phyloP scores from a whole-genome alignment of 2,113 vertebrate species.

The Eulemur rufifrons region DNA sequence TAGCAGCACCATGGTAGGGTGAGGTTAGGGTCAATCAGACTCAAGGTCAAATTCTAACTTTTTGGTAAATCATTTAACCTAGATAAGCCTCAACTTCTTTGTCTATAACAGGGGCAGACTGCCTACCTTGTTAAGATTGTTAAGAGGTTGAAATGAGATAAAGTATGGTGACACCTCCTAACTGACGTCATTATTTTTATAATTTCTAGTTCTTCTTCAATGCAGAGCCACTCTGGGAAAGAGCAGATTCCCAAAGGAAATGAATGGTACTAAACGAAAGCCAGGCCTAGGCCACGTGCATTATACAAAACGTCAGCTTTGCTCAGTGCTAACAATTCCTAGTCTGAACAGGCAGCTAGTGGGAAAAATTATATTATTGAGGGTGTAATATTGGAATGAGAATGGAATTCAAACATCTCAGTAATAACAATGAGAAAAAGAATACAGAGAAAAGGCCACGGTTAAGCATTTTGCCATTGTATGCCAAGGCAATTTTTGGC shows the following conservation, averaged over 20 bases:
- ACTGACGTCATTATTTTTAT: not conserved
- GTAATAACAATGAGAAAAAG: not conserved
- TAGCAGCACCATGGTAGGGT: not conserved
- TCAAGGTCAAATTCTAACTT: not conserved
- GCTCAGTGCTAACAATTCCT: not conserved
- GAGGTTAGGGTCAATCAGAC: not conserved
- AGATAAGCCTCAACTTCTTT: not conserved
- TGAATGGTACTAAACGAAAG: not conserved
- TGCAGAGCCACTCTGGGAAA: not conserved
- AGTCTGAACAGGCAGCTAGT: not conserved
- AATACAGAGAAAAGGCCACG: not conserved
- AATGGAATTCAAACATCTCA: conserved; percentile 18
- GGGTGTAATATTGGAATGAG: not conserved
- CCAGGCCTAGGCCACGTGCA: not conserved
- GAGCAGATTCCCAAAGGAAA: not conserved
- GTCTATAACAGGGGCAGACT: not conserved
- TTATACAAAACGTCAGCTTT: not conserved
- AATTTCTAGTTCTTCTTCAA: not conserved
- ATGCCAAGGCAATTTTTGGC: conserved; percentile 51
- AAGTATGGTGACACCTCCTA: not conserved
- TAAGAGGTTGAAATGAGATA: not conserved
- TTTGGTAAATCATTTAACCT: not conserved
- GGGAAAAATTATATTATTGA: not conserved
- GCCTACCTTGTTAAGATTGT: not conserved
- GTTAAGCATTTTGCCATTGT: conserved; percentile 20